Percentiles rank a stretch among this genome's conserved stretches.
These are phyloP conservation scores for Pollenia griseotomentosa DNA, from an alignment of 2,888 invertebrate species.

Conservation along the genomic window DNA sequence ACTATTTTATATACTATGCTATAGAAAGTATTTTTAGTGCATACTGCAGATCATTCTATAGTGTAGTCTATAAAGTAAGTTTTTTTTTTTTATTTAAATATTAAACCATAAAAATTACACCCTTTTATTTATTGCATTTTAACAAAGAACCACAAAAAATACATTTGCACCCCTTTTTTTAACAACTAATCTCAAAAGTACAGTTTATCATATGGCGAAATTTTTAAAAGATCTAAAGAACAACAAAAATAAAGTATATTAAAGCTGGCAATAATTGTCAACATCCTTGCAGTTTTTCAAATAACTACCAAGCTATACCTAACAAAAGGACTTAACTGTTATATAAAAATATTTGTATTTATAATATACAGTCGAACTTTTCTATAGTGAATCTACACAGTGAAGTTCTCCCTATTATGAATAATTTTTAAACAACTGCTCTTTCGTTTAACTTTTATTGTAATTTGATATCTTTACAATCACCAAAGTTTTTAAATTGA, in stretches of 20 bases:
- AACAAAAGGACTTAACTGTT: not conserved
- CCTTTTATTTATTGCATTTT: not conserved
- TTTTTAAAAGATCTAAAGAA: not conserved
- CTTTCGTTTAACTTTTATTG: no score
- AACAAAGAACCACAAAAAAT: not conserved
- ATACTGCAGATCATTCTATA: no score
- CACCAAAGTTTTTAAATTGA: no score
- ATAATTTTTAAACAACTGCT: no score
- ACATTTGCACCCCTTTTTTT: conserved; percentile 44
- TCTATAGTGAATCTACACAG: no score
- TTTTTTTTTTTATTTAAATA: not conserved
- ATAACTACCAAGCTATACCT: conserved; percentile 5
- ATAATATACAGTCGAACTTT: not conserved
- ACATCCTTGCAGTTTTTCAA: conserved; percentile 44
- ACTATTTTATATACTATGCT: no score
- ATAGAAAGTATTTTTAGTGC: no score
- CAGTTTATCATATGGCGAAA: conserved; percentile 39
- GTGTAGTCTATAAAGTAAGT: no score
- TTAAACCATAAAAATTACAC: conserved; percentile 1
- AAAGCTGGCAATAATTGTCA: conserved; percentile 45
- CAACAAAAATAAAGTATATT: conserved; percentile 3
- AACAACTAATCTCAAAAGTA: conserved; percentile 53
- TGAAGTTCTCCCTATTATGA: no score
- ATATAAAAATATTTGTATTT: conserved; percentile 19
- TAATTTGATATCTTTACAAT: no score